A percentile compares a stretch with the other conserved stretches of the same genome.
Conservation (phyloP, 2,113 vertebrate genomes). For the Gracilinanus agilis region DNA sequence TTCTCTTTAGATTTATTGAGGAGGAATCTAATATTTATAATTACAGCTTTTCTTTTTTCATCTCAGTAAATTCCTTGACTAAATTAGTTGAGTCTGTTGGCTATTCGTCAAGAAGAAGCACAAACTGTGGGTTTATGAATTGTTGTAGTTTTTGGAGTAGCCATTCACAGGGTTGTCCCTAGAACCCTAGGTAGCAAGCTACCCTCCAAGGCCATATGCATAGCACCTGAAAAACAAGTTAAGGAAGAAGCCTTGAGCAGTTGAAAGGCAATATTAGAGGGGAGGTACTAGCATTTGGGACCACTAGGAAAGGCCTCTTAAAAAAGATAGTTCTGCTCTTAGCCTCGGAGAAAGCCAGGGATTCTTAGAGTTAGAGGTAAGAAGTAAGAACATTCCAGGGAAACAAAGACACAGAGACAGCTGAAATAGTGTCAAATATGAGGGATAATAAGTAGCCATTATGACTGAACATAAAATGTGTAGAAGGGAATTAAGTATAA, state of each 20-base stretch:
- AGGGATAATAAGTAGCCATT: not conserved
- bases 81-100: not conserved
- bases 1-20: not conserved
- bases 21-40: not conserved
- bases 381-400: not conserved
- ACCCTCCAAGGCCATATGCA: not conserved
- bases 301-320: not conserved
- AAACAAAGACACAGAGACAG: not conserved
- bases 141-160: not conserved
- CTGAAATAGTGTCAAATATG: not conserved
- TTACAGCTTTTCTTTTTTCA: not conserved
- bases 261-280: not conserved
- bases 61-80: not conserved
- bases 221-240: not conserved
- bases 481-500: not conserved
- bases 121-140: not conserved
- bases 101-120: not conserved
- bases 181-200: not conserved
- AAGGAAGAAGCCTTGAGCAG: not conserved
- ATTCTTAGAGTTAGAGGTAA: not conserved
- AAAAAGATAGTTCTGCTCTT: not conserved
- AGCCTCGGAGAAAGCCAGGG: not conserved
- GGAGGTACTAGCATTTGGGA: not conserved
- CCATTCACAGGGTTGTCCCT: not conserved
- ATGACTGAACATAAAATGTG: not conserved